Evolutionary conservation across 1,140 invertebrate genomes (phyloP), one percentile per base, ranked within the genome.

Genomic region (Mya arenaria): DNA sequence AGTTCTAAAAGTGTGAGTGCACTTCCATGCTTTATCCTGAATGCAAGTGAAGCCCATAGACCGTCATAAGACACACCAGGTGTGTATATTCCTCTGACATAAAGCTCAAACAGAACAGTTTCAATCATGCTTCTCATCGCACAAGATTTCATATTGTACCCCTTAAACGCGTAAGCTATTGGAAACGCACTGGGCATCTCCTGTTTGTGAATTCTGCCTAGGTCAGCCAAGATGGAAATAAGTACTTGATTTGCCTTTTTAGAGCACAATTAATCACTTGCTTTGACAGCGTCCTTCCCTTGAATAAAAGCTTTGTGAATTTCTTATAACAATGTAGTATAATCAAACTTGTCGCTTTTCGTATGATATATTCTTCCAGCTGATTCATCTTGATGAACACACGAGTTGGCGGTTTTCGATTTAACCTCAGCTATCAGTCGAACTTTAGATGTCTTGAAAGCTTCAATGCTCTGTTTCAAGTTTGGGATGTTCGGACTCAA

Each of bases 281-380:
- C 25, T 52, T 52, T 23, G 48, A 52, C 48, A 52, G 48, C 48
- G 10, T 52, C 17, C 48, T 52, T 17, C 48, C 55, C 55, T n/a
- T 28, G 55, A 58, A 58, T 58, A 5, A 58, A 58, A 58, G 55
- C 55, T 58, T 58, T 58, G n/a, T 58, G 55, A 58, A 58, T n/a
- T 58, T 58, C 55, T 58, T n/a, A 58, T n/a, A 58, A 8, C 6
- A 58, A 8, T 5, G 30, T 8, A 28, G 6, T n/a, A 23, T 58
- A n/a, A 58, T 58, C n/a, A n/a, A 58, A 8, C 6, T 58, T 8
- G 55, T 5, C 30, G 55, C 30, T 28, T 23, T 6, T 58, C 55
- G 6, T n/a, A 28, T 58, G 55, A 58, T 58, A n/a, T n/a, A 58
- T 58, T n/a, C 6, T 58, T 58, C 55, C 55, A 23, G n/a, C 30